Conservation (phyloP, 2,888 invertebrate species). For the Hypercompe scribonia region DNA sequence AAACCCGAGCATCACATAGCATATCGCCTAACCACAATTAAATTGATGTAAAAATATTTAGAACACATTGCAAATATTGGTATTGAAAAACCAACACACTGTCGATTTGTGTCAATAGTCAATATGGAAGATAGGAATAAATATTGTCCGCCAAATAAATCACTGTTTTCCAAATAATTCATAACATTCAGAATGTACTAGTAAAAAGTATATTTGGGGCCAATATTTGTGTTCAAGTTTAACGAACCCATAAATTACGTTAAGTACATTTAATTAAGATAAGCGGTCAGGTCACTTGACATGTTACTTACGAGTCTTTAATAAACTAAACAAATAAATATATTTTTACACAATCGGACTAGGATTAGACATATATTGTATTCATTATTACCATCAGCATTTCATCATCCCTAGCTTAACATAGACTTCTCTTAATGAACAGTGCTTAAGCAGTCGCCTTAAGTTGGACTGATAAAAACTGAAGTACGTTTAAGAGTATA, state of each 20-base stretch:
- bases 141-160: conserved; percentile 31
- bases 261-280: conserved; percentile 14
- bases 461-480: too few relatives aligned
- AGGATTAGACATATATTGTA: too few relatives aligned
- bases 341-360: too few relatives aligned
- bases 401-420: too few relatives aligned
- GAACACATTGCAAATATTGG: conserved; percentile 5
- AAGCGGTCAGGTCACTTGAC: background rate
- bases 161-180: conserved; percentile 28
- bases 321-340: background rate
- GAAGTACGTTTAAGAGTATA: too few relatives aligned
- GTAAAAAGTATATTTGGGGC: conserved; percentile 28
- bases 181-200: conserved; percentile 20
- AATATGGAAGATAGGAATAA: conserved; percentile 19
- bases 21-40: background rate
- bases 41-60: background rate
- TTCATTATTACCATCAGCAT: too few relatives aligned
- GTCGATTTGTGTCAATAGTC: conserved; percentile 6
- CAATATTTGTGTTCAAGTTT: conserved; percentile 34
- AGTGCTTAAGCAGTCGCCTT: too few relatives aligned
- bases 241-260: conserved; percentile 35
- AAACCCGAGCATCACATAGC: too few relatives aligned
- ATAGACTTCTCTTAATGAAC: too few relatives aligned
- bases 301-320: background rate
- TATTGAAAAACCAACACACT: conserved; percentile 2